Evolutionary conservation across 2,888 invertebrate species (phyloP).

Genomic region (Watsonalla cultraria): DNA sequence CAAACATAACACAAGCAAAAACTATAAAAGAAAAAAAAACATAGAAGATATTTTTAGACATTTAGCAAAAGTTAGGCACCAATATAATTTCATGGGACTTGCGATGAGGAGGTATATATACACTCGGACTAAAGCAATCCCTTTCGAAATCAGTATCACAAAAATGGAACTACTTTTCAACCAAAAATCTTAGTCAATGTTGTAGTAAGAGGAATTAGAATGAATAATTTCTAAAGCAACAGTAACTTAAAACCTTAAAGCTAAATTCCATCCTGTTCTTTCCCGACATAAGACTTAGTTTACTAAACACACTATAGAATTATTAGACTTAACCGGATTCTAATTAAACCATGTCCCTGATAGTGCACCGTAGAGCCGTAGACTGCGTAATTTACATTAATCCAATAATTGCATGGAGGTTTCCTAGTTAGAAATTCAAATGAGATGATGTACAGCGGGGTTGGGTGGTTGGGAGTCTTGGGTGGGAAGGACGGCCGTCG

Average conservation of each 20-base stretch:
- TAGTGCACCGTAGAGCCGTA: slow-evolving; percentile 79
- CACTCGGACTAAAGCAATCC: too few species aligned
- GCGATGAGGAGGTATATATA: too few species aligned
- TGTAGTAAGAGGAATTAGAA: too few species aligned
- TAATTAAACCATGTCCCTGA: slow-evolving; percentile 77
- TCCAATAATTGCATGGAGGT: slow-evolving; percentile 96
- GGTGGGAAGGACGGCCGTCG: slow-evolving; percentile 29
- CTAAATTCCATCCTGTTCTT: slow-evolving; percentile 23
- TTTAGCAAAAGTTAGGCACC: too few species aligned
- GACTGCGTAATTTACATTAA: slow-evolving; percentile 95
- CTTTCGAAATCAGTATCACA: too few species aligned
- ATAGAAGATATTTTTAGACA: too few species aligned
- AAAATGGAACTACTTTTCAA: too few species aligned
- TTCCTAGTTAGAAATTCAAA: slow-evolving; percentile 95
- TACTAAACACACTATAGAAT: slow-evolving; percentile 53
- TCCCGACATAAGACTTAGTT: slow-evolving; percentile 40
- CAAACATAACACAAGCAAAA: too few species aligned
- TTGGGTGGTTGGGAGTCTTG: slow-evolving; percentile 54
- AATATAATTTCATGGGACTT: too few species aligned
- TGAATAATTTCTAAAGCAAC: too few species aligned
- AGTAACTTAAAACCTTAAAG: background rate
- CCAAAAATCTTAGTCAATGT: too few species aligned
- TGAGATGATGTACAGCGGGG: slow-evolving; percentile 85
- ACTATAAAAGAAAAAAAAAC: too few species aligned
- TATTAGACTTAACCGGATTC: slow-evolving; percentile 75